A percentile compares a stretch with the other conserved stretches of the same genome.
Evolutionary conservation across 2,797 vertebrate genomes (phyloP).

Genomic region (Periophthalmus magnuspinnatus): DNA sequence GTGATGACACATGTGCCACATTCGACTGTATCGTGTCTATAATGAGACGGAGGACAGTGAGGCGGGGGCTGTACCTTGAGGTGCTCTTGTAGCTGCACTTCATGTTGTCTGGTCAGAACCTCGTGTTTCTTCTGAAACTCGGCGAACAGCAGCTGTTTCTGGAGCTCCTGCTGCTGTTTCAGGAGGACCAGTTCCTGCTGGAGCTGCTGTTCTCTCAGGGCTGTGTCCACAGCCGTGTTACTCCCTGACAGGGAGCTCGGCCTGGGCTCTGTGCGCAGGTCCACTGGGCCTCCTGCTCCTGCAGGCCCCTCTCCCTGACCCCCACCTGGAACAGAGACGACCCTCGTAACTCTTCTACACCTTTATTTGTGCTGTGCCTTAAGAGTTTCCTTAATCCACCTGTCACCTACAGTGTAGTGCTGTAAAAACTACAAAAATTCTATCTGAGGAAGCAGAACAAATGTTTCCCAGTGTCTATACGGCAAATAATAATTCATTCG

Average conservation of each 20-base stretch:
- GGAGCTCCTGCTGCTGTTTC: slow-evolving; percentile 95
- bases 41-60: not conserved
- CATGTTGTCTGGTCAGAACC: slow-evolving; percentile 91
- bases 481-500: not conserved
- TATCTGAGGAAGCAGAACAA: not conserved
- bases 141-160: slow-evolving; percentile 94
- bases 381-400: not conserved
- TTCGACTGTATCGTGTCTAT: not conserved
- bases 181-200: slow-evolving; percentile 90
- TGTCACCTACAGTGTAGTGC: not conserved
- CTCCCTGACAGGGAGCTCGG: slow-evolving; percentile 59
- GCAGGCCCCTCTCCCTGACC: slow-evolving; percentile 66
- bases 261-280: slow-evolving; percentile 82
- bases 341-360: not conserved
- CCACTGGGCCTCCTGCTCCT: slow-evolving; percentile 79
- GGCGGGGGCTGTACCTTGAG: slow-evolving; percentile 80
- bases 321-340: slow-evolving; percentile 32
- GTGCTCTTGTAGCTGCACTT: slow-evolving; percentile 94
- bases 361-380: not conserved
- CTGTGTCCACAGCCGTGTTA: slow-evolving; percentile 73
- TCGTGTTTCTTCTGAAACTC: slow-evolving; percentile 98
- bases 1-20: not conserved
- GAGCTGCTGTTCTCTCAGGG: slow-evolving; percentile 87
- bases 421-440: no score
- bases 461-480: not conserved